A percentile compares a stretch with the other conserved stretches of the same genome.
Evolutionary conservation across 2,113 vertebrate species (phyloP).

Genomic region (Mormoops blainvillei): DNA sequence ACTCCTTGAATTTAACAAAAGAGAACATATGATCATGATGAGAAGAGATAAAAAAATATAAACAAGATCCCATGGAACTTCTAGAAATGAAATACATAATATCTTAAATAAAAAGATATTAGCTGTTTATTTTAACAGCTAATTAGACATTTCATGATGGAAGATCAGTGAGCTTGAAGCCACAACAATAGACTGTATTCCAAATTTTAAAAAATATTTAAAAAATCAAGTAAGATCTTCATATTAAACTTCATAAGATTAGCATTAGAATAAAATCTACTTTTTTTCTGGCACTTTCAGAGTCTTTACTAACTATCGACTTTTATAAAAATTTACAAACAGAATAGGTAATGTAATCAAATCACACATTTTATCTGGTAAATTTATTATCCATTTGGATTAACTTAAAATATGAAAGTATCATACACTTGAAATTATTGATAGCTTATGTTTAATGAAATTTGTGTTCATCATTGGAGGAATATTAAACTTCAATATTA

Average conservation of each 20-base stretch:
- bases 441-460: constrained; percentile 17
- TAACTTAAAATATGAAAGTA: constrained; percentile 36
- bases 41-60: not conserved
- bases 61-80: not conserved
- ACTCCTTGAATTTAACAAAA: not conserved
- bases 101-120: too few relatives aligned
- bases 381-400: constrained; percentile 14
- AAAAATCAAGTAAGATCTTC: not conserved
- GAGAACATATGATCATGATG: not conserved
- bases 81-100: too few relatives aligned
- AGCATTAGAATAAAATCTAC: not conserved
- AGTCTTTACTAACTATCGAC: not conserved
- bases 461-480: not conserved
- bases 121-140: not conserved
- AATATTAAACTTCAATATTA: constrained; percentile 14
- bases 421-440: not conserved
- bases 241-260: not conserved
- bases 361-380: not conserved
- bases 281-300: not conserved
- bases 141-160: not conserved
- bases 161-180: not conserved
- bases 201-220: not conserved
- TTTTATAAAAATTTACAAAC: not conserved
- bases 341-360: not conserved
- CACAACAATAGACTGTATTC: not conserved